Percentiles rank a stretch among this genome's conserved stretches.
phyloP scores from a whole-genome alignment of 2,888 invertebrate genomes.

The Ferrisia virgata region DNA sequence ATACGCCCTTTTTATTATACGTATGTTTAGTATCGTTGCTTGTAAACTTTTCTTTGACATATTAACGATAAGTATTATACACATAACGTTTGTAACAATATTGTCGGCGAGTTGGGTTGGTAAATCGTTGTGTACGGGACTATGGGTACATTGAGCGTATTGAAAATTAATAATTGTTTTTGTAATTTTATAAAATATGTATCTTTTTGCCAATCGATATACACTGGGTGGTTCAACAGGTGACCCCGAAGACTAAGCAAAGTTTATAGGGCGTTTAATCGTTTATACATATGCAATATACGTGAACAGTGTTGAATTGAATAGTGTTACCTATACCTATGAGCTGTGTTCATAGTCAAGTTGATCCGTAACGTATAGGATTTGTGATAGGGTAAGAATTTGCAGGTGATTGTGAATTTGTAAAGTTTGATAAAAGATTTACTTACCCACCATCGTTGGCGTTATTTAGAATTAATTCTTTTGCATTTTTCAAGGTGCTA shows the following conservation, averaged over 20 bases:
- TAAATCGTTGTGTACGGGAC: too few relatives aligned
- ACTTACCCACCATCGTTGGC: too few relatives aligned
- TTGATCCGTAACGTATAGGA: too few relatives aligned
- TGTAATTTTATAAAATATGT: neutral
- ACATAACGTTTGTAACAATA: neutral
- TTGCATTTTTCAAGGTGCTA: too few relatives aligned
- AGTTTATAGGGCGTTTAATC: neutral
- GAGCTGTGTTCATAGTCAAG: too few relatives aligned
- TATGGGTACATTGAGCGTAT: neutral
- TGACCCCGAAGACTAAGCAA: neutral
- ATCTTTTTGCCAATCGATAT: neutral
- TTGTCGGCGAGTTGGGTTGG: neutral
- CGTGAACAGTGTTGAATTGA: too few relatives aligned
- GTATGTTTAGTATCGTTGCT: neutral
- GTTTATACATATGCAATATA: too few relatives aligned
- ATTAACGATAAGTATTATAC: neutral
- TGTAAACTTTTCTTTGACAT: neutral
- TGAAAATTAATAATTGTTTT: neutral
- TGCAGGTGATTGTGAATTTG: too few relatives aligned
- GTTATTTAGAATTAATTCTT: too few relatives aligned
- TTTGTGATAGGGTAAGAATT: too few relatives aligned
- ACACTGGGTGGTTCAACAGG: neutral
- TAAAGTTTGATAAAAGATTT: too few relatives aligned
- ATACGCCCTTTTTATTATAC: neutral
- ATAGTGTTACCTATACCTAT: too few relatives aligned